Conservation (phyloP, 2,113 vertebrate species). For the Eudyptes chrysolophus region DNA sequence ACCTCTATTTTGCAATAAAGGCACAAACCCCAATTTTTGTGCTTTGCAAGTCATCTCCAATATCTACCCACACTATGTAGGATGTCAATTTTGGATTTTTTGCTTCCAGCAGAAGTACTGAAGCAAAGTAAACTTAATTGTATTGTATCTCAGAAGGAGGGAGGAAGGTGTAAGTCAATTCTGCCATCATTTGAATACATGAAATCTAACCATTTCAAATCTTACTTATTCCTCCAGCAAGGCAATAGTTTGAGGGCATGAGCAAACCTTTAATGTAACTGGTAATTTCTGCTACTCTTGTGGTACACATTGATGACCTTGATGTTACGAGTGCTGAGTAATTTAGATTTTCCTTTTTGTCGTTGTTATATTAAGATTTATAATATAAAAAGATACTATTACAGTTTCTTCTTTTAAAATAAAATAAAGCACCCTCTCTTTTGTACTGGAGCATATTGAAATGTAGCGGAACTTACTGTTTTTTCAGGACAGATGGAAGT, state of each 20-base stretch:
- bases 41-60: not conserved
- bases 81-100: not conserved
- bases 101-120: not conserved
- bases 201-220: not conserved
- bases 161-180: not conserved
- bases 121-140: not conserved
- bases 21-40: not conserved
- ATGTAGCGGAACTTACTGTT: not conserved
- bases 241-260: not conserved
- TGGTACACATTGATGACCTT: not conserved
- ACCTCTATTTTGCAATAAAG: not conserved
- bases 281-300: not conserved
- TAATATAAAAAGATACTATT: not conserved
- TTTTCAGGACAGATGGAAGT: constrained; percentile 91
- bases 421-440: not conserved
- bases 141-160: not conserved
- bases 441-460: not conserved
- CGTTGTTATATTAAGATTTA: not conserved
- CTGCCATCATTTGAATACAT: not conserved
- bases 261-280: not conserved
- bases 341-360: not conserved
- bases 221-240: not conserved
- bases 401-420: not conserved
- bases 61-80: not conserved
- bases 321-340: not conserved